A percentile compares a stretch with the other conserved stretches of the same genome.
Conservation (phyloP, 2,888 invertebrate genomes). For the Gari tellinella region DNA sequence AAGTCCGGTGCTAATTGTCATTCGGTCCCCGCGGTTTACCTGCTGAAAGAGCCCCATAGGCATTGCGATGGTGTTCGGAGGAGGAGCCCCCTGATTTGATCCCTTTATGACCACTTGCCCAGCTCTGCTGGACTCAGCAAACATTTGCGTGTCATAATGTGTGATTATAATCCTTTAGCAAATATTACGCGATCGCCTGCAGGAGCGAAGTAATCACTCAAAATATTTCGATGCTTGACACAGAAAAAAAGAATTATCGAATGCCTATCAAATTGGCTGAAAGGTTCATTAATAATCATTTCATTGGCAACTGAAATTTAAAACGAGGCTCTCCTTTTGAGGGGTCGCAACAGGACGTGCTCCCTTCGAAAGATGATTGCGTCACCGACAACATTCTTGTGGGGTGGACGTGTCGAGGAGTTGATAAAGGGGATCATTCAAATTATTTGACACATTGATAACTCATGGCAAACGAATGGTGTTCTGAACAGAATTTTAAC, state of each 20-base stretch:
- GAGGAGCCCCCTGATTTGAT: not conserved
- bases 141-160: conserved; percentile 27
- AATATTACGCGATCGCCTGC: conserved; percentile 28
- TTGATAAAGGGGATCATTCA: too few species aligned
- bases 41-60: not conserved
- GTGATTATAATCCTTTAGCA: conserved; percentile 29
- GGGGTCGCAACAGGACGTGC: not conserved
- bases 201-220: not conserved
- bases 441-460: too few species aligned
- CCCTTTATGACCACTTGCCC: conserved; percentile 1
- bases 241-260: not conserved
- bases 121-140: conserved; percentile 23
- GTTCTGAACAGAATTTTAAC: too few species aligned
- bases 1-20: not conserved
- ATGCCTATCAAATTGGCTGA: conserved; percentile 1
- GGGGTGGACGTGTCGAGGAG: too few species aligned
- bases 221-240: not conserved
- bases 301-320: not conserved
- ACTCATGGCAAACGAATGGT: too few species aligned
- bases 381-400: too few species aligned
- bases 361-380: too few species aligned
- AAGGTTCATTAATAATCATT: conserved; percentile 6
- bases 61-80: conserved; percentile 1
- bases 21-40: not conserved
- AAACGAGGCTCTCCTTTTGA: not conserved